These are phyloP conservation scores for Patagioenas fasciata DNA, from an alignment of 2,113 vertebrate genomes.

Conservation along the genomic window DNA sequence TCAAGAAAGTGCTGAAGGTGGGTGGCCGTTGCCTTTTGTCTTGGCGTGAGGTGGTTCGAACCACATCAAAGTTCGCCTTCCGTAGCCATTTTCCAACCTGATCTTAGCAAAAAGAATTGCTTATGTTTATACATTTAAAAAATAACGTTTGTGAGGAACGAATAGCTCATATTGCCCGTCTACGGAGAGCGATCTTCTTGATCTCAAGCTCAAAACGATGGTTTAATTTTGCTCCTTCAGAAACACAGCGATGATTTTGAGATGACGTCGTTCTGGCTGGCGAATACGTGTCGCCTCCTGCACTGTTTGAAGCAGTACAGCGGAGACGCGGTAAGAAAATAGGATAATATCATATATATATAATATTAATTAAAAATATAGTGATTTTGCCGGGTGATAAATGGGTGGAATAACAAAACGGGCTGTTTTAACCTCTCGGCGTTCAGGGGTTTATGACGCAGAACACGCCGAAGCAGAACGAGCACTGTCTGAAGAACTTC, in stretches of 20 bases:
- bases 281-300: slow-evolving; percentile 90
- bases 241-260: slow-evolving; percentile 87
- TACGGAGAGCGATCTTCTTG: background rate
- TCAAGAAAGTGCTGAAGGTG: slow-evolving; percentile 97
- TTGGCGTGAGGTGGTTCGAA: background rate
- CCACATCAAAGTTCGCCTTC: background rate
- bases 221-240: slow-evolving; percentile 59
- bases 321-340: slow-evolving; percentile 84
- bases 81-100: background rate
- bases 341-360: too few species aligned
- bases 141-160: background rate
- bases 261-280: slow-evolving; percentile 93
- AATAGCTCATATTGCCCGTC: background rate
- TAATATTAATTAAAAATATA: too few species aligned
- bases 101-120: background rate
- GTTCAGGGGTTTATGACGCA: slow-evolving; percentile 86
- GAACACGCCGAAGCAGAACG: slow-evolving; percentile 90
- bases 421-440: background rate
- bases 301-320: slow-evolving; percentile 98
- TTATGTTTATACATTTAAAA: background rate
- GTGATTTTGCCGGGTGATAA: background rate
- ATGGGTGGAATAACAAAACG: background rate
- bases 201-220: background rate
- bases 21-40: slow-evolving; percentile 47
- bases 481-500: slow-evolving; percentile 96